Conservation (phyloP, 2,888 invertebrate genomes). For the Apoda limacodes region DNA sequence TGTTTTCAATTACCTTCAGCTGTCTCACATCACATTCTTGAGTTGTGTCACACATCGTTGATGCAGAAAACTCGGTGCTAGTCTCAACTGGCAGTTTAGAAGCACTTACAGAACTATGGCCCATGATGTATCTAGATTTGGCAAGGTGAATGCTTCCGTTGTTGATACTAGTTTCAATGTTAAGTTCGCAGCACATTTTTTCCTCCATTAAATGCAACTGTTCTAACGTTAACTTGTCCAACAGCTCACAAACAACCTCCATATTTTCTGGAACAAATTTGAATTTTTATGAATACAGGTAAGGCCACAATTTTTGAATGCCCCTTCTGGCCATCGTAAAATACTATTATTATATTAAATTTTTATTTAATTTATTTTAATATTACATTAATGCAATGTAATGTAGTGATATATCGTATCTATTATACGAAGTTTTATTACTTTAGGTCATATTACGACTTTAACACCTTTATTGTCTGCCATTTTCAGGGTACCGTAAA, state of each 20-base stretch:
- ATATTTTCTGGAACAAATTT: too few relatives aligned
- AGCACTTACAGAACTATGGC: slow-evolving; percentile 77
- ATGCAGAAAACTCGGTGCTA: slow-evolving; percentile 56
- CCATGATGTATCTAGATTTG: slow-evolving; percentile 82
- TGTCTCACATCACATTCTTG: slow-evolving; percentile 53
- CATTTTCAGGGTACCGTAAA: too few relatives aligned
- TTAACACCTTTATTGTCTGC: too few relatives aligned
- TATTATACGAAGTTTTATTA: too few relatives aligned
- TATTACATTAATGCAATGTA: too few relatives aligned
- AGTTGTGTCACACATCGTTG: slow-evolving; percentile 39
- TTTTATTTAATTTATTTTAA: too few relatives aligned
- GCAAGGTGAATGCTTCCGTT: slow-evolving; percentile 81
- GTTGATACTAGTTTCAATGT: slow-evolving; percentile 76
- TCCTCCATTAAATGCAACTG: slow-evolving; percentile 81
- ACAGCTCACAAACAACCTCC: slow-evolving; percentile 62
- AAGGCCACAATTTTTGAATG: too few relatives aligned
- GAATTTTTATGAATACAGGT: too few relatives aligned
- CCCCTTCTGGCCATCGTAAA: too few relatives aligned
- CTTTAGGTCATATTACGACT: too few relatives aligned
- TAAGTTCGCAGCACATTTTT: slow-evolving; percentile 74
- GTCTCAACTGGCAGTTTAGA: slow-evolving; percentile 78
- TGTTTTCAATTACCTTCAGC: slow-evolving; percentile 41
- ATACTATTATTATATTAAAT: too few relatives aligned
- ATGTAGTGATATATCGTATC: too few relatives aligned
- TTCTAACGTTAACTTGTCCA: slow-evolving; percentile 78